Conservation (phyloP, 1,140 invertebrate species). For the Epicauta chinensis region DNA sequence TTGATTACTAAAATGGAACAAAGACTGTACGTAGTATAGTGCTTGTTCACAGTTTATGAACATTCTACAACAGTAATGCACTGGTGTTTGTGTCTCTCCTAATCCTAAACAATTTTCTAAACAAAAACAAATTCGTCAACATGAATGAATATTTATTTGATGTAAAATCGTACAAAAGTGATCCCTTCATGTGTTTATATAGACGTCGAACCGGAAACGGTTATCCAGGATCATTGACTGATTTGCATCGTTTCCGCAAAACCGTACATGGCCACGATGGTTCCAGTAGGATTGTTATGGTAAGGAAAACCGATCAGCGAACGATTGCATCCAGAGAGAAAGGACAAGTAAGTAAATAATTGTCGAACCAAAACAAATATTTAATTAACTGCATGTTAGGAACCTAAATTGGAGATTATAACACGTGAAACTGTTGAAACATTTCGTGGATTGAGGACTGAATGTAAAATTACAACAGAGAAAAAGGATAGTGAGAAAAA, state of each 20-base stretch:
- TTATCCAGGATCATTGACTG: conserved; percentile 38
- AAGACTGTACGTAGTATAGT: conserved; percentile 29
- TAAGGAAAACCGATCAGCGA: conserved; percentile 56
- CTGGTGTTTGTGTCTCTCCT: neutral
- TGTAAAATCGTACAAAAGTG: conserved; percentile 16
- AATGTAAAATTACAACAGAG: conserved; percentile 54
- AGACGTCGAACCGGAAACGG: conserved; percentile 28
- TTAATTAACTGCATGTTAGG: conserved; percentile 17
- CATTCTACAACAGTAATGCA: conserved; percentile 17
- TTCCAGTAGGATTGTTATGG: conserved; percentile 55
- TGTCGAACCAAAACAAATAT: neutral
- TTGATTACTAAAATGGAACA: conserved; percentile 36
- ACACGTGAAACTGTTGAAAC: conserved; percentile 56
- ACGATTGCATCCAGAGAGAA: conserved; percentile 45
- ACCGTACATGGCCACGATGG: conserved; percentile 55
- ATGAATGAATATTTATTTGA: conserved; percentile 1
- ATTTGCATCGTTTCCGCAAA: conserved; percentile 38
- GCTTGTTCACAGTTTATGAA: conserved; percentile 19
- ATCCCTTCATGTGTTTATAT: conserved; percentile 23
- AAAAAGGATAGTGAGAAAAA: conserved; percentile 44
- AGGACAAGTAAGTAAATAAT: conserved; percentile 37
- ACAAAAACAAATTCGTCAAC: too few species aligned
- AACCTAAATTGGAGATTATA: conserved; percentile 47
- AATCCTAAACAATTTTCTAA: too few species aligned
- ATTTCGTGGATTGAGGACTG: conserved; percentile 50